A percentile compares a stretch with the other conserved stretches of the same genome.
These are phyloP conservation scores for Plutomurus gul DNA, from an alignment of 1,140 invertebrate genomes.

Conservation along the genomic window DNA sequence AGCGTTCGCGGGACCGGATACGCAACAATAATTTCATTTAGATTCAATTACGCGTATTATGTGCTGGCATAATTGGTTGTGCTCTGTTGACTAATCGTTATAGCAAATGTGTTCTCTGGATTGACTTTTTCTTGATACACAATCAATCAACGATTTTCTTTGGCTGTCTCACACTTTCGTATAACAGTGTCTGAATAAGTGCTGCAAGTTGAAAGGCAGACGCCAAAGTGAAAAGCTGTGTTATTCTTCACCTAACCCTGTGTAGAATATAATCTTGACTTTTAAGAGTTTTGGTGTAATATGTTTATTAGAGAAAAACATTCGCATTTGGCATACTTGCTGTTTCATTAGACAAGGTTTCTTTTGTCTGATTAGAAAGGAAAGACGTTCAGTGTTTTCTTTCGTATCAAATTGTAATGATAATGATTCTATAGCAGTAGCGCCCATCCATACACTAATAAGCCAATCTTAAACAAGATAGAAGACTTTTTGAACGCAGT, in stretches of 20 bases:
- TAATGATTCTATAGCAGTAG: too few species aligned
- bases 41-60: neutral
- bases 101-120: neutral
- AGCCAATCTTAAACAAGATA: too few species aligned
- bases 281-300: too few species aligned
- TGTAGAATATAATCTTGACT: neutral
- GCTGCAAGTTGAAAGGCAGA: neutral
- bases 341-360: conserved; percentile 12
- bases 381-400: too few species aligned
- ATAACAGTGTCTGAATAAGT: too few species aligned
- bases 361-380: too few species aligned
- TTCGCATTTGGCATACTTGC: neutral
- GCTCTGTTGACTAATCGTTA: neutral
- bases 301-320: too few species aligned
- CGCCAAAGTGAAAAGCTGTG: neutral
- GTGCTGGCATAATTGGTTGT: neutral
- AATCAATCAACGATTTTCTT: neutral
- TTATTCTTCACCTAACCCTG: neutral
- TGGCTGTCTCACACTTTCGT: neutral
- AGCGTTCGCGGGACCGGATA: too few species aligned
- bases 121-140: neutral
- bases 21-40: neutral
- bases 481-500: too few species aligned
- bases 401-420: too few species aligned
- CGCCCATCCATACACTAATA: too few species aligned